Conservation (phyloP, 2,888 invertebrate genomes). For the Macrosiphum euphorbiae region DNA sequence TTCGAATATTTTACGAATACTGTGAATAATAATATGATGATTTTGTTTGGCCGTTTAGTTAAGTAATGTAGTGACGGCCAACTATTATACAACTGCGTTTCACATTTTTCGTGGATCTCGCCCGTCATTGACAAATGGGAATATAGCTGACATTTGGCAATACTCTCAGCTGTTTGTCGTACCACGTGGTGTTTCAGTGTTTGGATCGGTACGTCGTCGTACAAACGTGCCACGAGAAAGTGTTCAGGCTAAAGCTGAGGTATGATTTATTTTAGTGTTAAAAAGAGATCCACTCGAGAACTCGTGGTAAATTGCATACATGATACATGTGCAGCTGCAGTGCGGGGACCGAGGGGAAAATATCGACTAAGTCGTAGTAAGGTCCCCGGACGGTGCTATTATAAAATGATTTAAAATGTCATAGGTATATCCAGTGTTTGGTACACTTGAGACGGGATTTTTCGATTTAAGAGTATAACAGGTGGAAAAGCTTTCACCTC, state of each 20-base stretch:
- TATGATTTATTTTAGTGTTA: constrained; percentile 12
- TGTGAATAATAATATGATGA: neutral
- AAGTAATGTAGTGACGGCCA: neutral
- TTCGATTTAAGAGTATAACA: neutral
- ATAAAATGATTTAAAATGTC: neutral
- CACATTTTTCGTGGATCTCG: neutral
- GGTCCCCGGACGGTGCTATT: neutral
- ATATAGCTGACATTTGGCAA: neutral
- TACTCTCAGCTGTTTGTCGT: neutral
- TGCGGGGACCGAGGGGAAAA: neutral
- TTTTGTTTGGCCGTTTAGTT: neutral
- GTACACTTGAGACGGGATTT: neutral
- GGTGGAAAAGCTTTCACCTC: neutral
- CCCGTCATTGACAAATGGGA: neutral
- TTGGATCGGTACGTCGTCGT: neutral
- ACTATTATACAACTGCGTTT: neutral
- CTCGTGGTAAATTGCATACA: neutral
- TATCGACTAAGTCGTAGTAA: neutral
- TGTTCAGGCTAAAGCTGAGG: neutral
- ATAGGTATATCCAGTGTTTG: neutral
- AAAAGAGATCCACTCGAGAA: neutral
- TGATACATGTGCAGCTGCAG: neutral
- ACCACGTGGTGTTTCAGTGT: neutral
- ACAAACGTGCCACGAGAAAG: neutral
- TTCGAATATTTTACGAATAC: neutral